phyloP scores from a whole-genome alignment of 2,113 vertebrate genomes.

The Rhinoptilus africanus region DNA sequence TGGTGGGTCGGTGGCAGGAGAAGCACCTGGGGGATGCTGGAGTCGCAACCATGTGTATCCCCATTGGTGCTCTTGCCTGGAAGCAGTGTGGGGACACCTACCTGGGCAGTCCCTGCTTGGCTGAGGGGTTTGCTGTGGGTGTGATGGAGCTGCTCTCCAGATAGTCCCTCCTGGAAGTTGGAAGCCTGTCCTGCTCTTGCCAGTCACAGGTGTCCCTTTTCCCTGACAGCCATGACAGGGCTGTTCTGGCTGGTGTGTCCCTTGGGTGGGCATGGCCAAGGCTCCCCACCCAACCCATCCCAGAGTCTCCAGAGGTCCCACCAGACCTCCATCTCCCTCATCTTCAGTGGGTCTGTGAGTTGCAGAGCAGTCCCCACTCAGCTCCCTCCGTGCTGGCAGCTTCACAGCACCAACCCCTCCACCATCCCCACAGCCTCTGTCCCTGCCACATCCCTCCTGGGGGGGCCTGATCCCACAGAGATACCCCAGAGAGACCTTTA shows the following conservation, averaged over 20 bases:
- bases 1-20: neutral
- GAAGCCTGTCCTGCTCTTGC: neutral
- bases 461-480: accelerated
- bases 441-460: neutral
- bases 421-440: neutral
- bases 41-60: too few relatives aligned
- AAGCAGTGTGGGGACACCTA: accelerated
- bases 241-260: neutral
- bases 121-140: neutral
- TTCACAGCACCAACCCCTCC: neutral
- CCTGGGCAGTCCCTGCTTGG: accelerated
- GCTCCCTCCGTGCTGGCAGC: accelerated
- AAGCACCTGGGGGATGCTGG: neutral
- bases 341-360: too few relatives aligned
- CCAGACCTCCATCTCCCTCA: neutral
- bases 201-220: accelerated
- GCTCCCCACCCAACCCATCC: accelerated
- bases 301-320: neutral
- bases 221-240: accelerated
- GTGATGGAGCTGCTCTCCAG: neutral
- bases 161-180: accelerated
- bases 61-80: neutral
- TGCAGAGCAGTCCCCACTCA: neutral
- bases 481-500: accelerated
- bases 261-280: accelerated